These are phyloP conservation scores for Lordiphosa collinella DNA, from an alignment of 1,140 invertebrate species.

Conservation along the genomic window DNA sequence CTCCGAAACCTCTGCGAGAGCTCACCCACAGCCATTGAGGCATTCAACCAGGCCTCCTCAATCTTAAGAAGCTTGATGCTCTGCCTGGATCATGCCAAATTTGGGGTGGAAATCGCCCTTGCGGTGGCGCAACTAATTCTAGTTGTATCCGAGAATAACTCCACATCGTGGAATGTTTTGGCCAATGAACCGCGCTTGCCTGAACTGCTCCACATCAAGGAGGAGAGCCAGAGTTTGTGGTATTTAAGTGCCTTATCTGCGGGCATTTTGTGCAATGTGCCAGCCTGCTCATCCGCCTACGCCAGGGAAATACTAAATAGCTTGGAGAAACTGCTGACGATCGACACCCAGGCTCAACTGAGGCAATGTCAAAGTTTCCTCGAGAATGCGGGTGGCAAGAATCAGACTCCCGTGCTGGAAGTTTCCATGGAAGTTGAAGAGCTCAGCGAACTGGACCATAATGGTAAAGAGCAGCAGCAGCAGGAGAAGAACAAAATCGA, in stretches of 20 bases:
- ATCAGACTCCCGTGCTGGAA: constrained; percentile 26
- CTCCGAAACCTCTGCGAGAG: constrained; percentile 86
- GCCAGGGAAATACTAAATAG: constrained; percentile 22
- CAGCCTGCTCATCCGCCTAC: constrained; percentile 76
- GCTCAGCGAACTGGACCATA: constrained; percentile 6
- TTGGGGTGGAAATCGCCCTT: constrained; percentile 83
- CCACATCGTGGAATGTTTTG: constrained; percentile 80
- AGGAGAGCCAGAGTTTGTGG: constrained; percentile 71
- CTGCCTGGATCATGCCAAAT: constrained; percentile 70
- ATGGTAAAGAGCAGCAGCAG: constrained; percentile 2
- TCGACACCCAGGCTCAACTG: constrained; percentile 21
- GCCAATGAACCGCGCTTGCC: constrained; percentile 80
- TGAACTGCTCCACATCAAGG: constrained; percentile 80
- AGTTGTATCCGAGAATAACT: constrained; percentile 86
- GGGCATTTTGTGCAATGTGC: constrained; percentile 80
- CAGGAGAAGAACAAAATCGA: constrained; percentile 11
- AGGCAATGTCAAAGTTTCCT: constrained; percentile 6
- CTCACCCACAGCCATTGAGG: constrained; percentile 84
- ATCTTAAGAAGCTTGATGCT: constrained; percentile 83
- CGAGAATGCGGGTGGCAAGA: constrained; percentile 5
- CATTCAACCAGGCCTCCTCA: constrained; percentile 84
- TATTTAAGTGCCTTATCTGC: constrained; percentile 81
- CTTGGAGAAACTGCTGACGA: constrained; percentile 21
- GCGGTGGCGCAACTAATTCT: constrained; percentile 84
- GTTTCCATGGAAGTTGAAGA: constrained; percentile 40